Base-by-base conservation (phyloP, 1,140 invertebrate genomes). In the Centruroides sculpturatus region DNA sequence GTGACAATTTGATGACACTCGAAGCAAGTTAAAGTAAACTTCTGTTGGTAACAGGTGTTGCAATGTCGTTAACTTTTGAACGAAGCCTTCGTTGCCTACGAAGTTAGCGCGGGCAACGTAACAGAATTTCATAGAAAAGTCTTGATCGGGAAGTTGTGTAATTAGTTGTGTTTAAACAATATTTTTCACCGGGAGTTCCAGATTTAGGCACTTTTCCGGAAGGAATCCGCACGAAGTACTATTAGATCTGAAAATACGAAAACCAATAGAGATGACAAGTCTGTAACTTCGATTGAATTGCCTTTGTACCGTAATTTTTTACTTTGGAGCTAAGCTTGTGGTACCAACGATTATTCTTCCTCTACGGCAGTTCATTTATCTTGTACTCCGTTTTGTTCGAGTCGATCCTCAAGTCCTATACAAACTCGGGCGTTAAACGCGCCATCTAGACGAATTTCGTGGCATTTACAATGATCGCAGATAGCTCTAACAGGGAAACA, bases 1-100 rank as follows among this genome's bases (percentile, higher is more conserved):
- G 90, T 96, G 76, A 99, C 98, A 66, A 98, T 94, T 92, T 97
- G 74, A 34, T 35, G 92, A 78, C 96, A 99, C 77, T 99, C 98
- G 70, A 92, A 85, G 77, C 96, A 97, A 69, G 92, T 82, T 47
- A 92, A 98, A 51, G 96, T 94, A 76, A 96, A 99, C 78, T 99
- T 60, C 92, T 89, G 41, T 8, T 41, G 5, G 41, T 41, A 13
- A 61, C 36, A 34, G 57, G 8, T 61, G 36, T 56, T 57, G 13
- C 96, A 99, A 77, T 96, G 76, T 98, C 92, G 73, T 98, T 92
- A 71, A 98, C 96, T 56, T 83, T 50, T 95, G 95, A 77, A 98
- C 97, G 78, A 99, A 99, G 76, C 92, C 96, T 81, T 96, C 96
- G 70, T 94, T 98, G 62, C 96, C 95, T 70, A 99, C 99, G 56